Evolutionary conservation across 2,797 vertebrate species (phyloP), one percentile per base, ranked within the genome.

Genomic region (Lophotriccus pileatus): DNA sequence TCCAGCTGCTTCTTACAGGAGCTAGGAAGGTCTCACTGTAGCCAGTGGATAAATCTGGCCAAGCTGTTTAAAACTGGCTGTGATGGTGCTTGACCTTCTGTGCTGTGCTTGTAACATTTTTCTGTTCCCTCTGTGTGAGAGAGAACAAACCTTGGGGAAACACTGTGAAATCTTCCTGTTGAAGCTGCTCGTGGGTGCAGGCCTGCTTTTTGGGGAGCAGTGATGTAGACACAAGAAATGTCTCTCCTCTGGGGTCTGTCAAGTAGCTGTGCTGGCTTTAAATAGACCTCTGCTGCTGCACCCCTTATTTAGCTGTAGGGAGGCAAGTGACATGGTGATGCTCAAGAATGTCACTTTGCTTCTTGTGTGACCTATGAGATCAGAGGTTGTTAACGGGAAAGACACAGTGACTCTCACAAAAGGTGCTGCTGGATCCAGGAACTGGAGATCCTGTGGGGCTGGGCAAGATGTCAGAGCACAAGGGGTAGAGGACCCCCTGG

Each of bases 361-460:
- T 89, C 91, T 96, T 23, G 10, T 90, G 91, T 97, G 96, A 96
- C 92, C 79, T 81, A 88, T 93, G 92, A 96, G 88, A 82, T 95
- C 95, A 94, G 49, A 81, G 25, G 55, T 92, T 63, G 58, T 64
- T 93, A 86, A 52, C 24, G 67, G 93, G 79, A 94, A 60, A 53
- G 53, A 72, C 73, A 77, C n/a, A 44, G 79, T 43, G 83, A 14
- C 55, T 78, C 58, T 70, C 6, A 12, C 37, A 78, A 69, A 85
- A 85, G 32, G 46, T 44, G 46, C 69, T 55, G 53, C 58, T 62
- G 80, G 62, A 63, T 77, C n/a, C 10, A 16, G 56, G 62, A 89
- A 34, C 43, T 64, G 78, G 66, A 91, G 82, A 87, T 85, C 75
- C 74, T 67, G 6, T 0, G 4, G 34, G 34, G 28, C 4, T 53